Base-by-base conservation (phyloP, 2,113 vertebrate species). In the Helogale parvula region DNA sequence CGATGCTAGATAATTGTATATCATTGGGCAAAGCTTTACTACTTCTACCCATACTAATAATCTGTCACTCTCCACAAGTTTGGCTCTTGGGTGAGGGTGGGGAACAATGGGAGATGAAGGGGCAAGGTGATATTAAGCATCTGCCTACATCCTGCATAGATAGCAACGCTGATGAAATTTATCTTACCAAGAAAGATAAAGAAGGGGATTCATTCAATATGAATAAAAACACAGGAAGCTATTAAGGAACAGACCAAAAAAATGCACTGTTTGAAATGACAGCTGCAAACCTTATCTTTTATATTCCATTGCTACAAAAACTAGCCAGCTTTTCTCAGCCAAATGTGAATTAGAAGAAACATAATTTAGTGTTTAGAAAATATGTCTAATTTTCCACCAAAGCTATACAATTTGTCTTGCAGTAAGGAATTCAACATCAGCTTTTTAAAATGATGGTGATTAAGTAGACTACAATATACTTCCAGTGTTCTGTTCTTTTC, bases 401-500 rank as follows among this genome's bases (percentile, higher is more conserved):
- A 98, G 95, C 91, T 77, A 65, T 60, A 80, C 52, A 88, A 88
- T 97, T 98, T 96, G 92, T 93, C 97, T 35, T 98, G 87, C 98
- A 98, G 96, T 92, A 96, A 96, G 94, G 88, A 98, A 97, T 94
- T 97, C 94, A 96, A 93, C 92, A 88, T 93, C 91, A 93, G 96
- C 97, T 96, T 86, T 98, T 98, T 97, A 89, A 96, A 98, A 98
- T 80, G 31, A 97, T 41, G 82, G 97, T 95, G 98, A 98, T 98
- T 98, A 98, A 96, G 93, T 3, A 98, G 98, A 93, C 72, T 88
- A 98, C 95, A 97, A 95, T 93, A 74, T 83, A 98, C 93, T 97
- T 98, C 72, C 97, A 98, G 82, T 82, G 89, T 95, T 96, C 84
- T 57, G 85, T 54, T 97, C 77, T 77, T 97, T 76, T 98, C 96